Evolutionary conservation across 2,888 invertebrate genomes (phyloP), one percentile per base, ranked within the genome.

Genomic region (Oligia fasciuncula): DNA sequence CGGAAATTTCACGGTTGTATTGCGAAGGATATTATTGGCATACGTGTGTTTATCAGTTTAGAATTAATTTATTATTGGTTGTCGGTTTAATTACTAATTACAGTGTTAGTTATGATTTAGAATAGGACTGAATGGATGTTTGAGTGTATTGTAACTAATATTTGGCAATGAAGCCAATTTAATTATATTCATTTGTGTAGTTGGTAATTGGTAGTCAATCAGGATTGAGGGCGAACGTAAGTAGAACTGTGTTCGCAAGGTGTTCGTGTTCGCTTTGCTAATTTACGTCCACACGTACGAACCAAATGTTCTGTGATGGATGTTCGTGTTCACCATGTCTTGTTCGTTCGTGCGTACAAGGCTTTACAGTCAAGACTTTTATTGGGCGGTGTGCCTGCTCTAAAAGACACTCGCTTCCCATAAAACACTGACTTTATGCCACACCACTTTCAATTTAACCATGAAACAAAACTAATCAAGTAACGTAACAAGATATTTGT

Each of bases 391-490:
- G 14, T 74, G 29, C 40, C 54, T 5, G 73, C 46, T 80, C 65
- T 66, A 54, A 69, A 76, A 74, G 74, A 77, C 65, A 63, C 51
- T 72, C 17, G 54, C 13, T n/a, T 54, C 60, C 29, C 74, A 82
- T 87, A 86, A 89, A 89, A 74, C 70, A 65, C 68, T 40, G 57
- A 76, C 46, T 78, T 89, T 88, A 88, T 72, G 74, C n/a, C 69
- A 35, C 17, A 74, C 81, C 77, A 82, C 67, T 85, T 90, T 89
- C 88, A 89, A 88, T 87, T 87, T 84, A 76, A 70, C 79, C 77
- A 86, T 81, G 86, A 89, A 90, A 90, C 91, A 85, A 89, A 90
- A 88, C 86, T 89, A 91, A 91, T 91, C 89, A 90, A 91, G 85
- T 83, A 83, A 82, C 84, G 90, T 88, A 88, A 90, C 89, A 85